Evolutionary conservation across 1,140 invertebrate species (phyloP).

Genomic region (Arctopsyche grandis): DNA sequence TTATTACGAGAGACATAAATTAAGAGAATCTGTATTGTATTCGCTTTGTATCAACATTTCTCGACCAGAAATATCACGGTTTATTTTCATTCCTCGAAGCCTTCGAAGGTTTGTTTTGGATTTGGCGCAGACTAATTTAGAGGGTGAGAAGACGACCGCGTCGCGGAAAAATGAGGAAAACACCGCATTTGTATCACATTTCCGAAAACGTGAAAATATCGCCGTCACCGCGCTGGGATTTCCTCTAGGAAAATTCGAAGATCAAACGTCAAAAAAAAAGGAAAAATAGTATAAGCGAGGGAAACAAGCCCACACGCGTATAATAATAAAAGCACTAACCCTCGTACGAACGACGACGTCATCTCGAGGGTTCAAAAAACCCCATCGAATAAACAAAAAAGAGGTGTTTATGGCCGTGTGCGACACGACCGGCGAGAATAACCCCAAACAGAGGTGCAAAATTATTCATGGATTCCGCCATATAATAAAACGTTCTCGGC

Average conservation of each 20-base stretch:
- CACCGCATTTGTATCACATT: too few relatives aligned
- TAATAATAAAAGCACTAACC: conserved; percentile 5
- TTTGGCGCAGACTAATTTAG: too few relatives aligned
- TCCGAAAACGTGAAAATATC: too few relatives aligned
- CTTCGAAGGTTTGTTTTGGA: too few relatives aligned
- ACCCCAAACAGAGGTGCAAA: background rate
- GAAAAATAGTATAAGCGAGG: background rate
- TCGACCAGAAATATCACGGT: too few relatives aligned
- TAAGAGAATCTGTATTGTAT: too few relatives aligned
- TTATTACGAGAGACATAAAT: too few relatives aligned
- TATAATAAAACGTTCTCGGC: background rate
- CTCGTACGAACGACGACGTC: background rate
- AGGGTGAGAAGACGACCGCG: too few relatives aligned
- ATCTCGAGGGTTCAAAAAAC: background rate
- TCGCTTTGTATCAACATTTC: too few relatives aligned
- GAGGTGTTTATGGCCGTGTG: conserved; percentile 1
- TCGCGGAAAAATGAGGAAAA: too few relatives aligned
- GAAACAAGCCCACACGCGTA: background rate
- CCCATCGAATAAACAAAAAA: background rate
- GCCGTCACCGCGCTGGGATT: too few relatives aligned
- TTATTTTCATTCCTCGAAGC: too few relatives aligned
- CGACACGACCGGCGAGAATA: background rate
- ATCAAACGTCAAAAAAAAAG: background rate
- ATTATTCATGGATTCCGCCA: conserved; percentile 18
- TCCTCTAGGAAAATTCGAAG: background rate